Conservation (phyloP, 2,888 invertebrate genomes). For the Drosophila villosipedis region DNA sequence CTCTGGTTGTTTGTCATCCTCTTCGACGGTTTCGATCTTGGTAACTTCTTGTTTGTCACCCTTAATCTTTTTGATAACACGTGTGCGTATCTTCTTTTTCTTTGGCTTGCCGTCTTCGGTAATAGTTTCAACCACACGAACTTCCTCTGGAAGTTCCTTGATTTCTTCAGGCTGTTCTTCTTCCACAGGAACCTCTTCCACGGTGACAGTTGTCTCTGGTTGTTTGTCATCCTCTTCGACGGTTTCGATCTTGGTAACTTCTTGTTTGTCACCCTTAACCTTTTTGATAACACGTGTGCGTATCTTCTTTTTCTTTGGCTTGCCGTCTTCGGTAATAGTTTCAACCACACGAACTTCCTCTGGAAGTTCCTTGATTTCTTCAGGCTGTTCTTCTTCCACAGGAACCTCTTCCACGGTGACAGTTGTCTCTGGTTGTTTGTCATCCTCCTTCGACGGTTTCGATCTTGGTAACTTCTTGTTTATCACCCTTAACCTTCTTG, state of each 20-base stretch:
- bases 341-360: slow-evolving; percentile 48
- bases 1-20: slow-evolving; percentile 53
- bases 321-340: slow-evolving; percentile 47
- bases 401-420: slow-evolving; percentile 53
- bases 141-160: slow-evolving; percentile 75
- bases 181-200: slow-evolving; percentile 42
- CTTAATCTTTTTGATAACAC: slow-evolving; percentile 53
- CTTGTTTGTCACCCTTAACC: slow-evolving; percentile 62
- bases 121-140: slow-evolving; percentile 38
- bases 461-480: slow-evolving; percentile 65
- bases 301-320: slow-evolving; percentile 54
- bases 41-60: slow-evolving; percentile 60
- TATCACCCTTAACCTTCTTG: slow-evolving; percentile 64
- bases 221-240: slow-evolving; percentile 53
- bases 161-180: slow-evolving; percentile 39
- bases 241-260: slow-evolving; percentile 61
- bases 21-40: slow-evolving; percentile 61
- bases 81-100: slow-evolving; percentile 56
- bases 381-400: slow-evolving; percentile 27
- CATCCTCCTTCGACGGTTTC: slow-evolving; percentile 65
- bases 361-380: slow-evolving; percentile 46
- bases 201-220: slow-evolving; percentile 56
- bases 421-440: slow-evolving; percentile 57
- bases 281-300: slow-evolving; percentile 65
- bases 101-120: slow-evolving; percentile 47